Base-by-base conservation (phyloP, 2,113 vertebrate species). In the Anguilla rostrata region DNA sequence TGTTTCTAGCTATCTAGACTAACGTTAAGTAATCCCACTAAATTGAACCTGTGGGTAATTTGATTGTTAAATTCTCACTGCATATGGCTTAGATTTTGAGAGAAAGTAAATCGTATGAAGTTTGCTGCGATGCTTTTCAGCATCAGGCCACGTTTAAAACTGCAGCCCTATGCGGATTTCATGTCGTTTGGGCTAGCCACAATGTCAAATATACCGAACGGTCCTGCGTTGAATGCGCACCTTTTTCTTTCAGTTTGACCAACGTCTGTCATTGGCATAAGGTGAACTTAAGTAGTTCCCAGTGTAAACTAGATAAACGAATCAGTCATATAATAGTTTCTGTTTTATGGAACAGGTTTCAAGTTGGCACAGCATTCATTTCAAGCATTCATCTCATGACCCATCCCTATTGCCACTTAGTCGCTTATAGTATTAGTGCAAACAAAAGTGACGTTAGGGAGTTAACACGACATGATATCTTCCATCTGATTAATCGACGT, bases 91-190 rank as follows among this genome's bases (percentile, higher is more conserved):
- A 9, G 43, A 46, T 46, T 5, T 46, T 53, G 12, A 9, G 7
- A n/a, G 66, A 5, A n/a, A n/a, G 14, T 75, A n/a, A 75, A 75
- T 9, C 8, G 49, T 53, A 53, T 75, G 34, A 75, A 75, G 71
- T 75, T 75, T 71, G 63, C 22, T 75, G 11, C 11, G 11, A 75
- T 26, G 26, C 26, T 15, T 8, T n/a, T 71, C 22, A 29, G 29
- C n/a, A 75, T 75, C 71, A 75, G n/a, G n/a, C 71, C 71, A 75
- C 29, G 26, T 34, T 75, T 75, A 29, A n/a, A 75, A 29, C 71
- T 75, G 71, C 71, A 75, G 20, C 71, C 71, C 71, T 75, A 75
- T 75, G 71, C 71, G 71, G 71, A 29, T 75, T 75, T 75, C 11
- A 26, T 34, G 26, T 34, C 71, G 71, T 11, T n/a, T 66, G 5